Base-by-base conservation (phyloP, 2,888 invertebrate genomes). In the Branchipolynoe longqiensis region DNA sequence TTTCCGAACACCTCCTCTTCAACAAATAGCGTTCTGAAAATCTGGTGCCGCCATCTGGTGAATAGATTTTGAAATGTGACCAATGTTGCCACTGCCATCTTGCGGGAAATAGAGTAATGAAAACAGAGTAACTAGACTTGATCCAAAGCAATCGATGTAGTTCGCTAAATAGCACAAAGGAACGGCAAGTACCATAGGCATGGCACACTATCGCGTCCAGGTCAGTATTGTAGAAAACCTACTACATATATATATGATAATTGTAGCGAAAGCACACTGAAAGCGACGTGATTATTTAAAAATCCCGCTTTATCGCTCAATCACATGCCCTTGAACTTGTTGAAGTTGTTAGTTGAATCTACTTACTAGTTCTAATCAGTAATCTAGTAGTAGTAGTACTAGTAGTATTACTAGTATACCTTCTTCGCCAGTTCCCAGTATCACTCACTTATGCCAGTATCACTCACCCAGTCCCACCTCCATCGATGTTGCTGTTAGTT, bases 201-300 rank as follows among this genome's bases (percentile, higher is more conserved):
- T 69, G 69, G 33, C 69, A 6, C 69, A 69, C 36, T 69, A 36
- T 69, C 33, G 69, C 14, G 69, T 69, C 0, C 69, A 69, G 69
- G 69, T 69, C 33, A 28, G 62, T 62, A 1, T 12, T 2, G 14
- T 4, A 14, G 28, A 31, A 2, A 2, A 28, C 31, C 12, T 62
- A 25, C 1, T 62, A 1, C 14, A 2, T 2, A 31, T 25, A n/a
- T n/a, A n/a, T n/a, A n/a, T n/a, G n/a, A n/a, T n/a, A n/a, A n/a
- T n/a, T n/a, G n/a, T n/a, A n/a, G n/a, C n/a, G n/a, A n/a, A n/a
- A n/a, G n/a, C n/a, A n/a, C n/a, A n/a, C n/a, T n/a, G n/a, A n/a
- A n/a, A n/a, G n/a, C n/a, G 48, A 12, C 48, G 8, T 48, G 48
- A n/a, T n/a, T 4, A 4, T n/a, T n/a, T 58, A 4, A n/a, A 18